Conservation (phyloP, 1,140 invertebrate species). For the Plectrocnemia conspersa region DNA sequence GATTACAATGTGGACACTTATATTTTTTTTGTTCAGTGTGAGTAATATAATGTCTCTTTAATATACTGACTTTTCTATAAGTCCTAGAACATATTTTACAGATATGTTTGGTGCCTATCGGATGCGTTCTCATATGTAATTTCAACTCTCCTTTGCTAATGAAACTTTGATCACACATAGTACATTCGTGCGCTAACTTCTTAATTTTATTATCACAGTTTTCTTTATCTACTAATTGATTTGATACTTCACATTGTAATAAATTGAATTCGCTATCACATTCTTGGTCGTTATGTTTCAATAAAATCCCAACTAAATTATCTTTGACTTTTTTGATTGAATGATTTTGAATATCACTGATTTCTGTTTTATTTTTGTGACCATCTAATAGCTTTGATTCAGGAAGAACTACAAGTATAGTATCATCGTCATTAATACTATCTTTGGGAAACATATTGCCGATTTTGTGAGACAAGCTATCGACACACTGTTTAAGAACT, state of each 20-base stretch:
- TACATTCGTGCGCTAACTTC: slow-evolving; percentile 16
- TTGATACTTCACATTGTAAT: neutral
- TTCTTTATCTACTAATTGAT: slow-evolving; percentile 1
- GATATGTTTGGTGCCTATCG: slow-evolving; percentile 18
- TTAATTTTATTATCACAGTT: slow-evolving; percentile 9
- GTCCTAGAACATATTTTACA: slow-evolving; percentile 29
- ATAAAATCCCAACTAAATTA: neutral
- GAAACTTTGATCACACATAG: slow-evolving; percentile 28
- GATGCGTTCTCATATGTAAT: slow-evolving; percentile 17
- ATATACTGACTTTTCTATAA: slow-evolving; percentile 25
- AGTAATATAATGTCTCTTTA: slow-evolving; percentile 28
- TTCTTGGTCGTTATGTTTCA: neutral
- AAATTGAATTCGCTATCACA: neutral
- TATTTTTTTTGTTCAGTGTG: slow-evolving; percentile 24
- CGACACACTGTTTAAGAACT: slow-evolving; percentile 22
- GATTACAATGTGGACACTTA: slow-evolving; percentile 22
- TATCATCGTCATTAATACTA: slow-evolving; percentile 19
- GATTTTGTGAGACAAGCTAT: slow-evolving; percentile 12
- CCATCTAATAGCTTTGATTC: slow-evolving; percentile 15
- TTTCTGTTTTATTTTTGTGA: neutral
- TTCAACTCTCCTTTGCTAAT: slow-evolving; percentile 15
- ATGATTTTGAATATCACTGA: neutral
- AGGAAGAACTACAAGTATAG: slow-evolving; percentile 22
- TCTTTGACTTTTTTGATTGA: neutral
- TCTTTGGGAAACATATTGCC: neutral